These are phyloP conservation scores for Irena cyanogastra DNA, from an alignment of 2,113 vertebrate species.

Conservation along the genomic window DNA sequence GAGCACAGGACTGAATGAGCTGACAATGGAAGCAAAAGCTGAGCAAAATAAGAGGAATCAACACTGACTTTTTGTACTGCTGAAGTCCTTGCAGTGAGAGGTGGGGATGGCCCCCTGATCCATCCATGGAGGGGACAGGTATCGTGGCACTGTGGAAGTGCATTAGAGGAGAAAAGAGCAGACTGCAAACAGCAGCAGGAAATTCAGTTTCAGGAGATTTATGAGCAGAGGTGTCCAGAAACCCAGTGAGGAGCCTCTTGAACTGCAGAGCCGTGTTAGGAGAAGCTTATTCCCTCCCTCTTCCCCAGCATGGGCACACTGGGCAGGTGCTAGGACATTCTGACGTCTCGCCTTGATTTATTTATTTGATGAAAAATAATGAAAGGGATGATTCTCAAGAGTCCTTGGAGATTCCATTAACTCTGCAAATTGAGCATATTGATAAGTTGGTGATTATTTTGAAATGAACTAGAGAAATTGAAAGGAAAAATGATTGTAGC, in stretches of 20 bases:
- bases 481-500: neutral
- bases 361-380: constrained; percentile 49
- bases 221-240: constrained; percentile 26
- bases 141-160: neutral
- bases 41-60: neutral
- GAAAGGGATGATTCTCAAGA: neutral
- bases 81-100: neutral
- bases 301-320: neutral
- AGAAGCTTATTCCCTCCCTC: neutral
- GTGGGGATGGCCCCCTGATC: neutral
- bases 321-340: neutral
- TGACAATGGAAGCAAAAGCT: neutral
- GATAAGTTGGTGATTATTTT: constrained; percentile 11
- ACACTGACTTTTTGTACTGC: neutral
- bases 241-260: constrained; percentile 15
- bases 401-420: constrained; percentile 26
- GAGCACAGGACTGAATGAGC: neutral
- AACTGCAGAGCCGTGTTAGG: neutral
- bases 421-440: constrained; percentile 13
- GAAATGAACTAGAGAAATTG: neutral
- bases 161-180: neutral
- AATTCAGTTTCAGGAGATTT: constrained; percentile 37
- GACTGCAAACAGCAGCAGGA: constrained; percentile 29
- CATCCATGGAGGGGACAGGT: neutral
- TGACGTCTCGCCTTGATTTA: constrained; percentile 15